Base-by-base conservation (phyloP, 2,113 vertebrate genomes). In the Ochotona curzoniae region DNA sequence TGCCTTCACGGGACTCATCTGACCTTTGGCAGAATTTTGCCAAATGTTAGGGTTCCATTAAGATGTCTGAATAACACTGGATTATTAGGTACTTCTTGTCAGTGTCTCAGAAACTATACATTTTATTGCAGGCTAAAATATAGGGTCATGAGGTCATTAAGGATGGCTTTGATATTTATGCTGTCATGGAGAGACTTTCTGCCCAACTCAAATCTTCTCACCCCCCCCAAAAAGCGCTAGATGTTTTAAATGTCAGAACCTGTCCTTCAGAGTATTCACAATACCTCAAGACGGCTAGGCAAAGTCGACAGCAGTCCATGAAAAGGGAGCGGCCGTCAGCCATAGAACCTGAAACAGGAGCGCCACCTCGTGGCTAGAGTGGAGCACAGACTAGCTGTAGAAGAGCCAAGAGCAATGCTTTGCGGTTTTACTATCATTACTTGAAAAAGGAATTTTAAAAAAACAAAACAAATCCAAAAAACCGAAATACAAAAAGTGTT, bases 341-440 rank as follows among this genome's bases (percentile, higher is more conserved):
- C 89, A 78, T 18, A 61, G 64, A 92, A 92, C 18, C 32, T 87
- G 94, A 60, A 73, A 23, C n/a, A 44, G 35, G 54, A 86, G 92
- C 30, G 75, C 89, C 88, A 0, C 85, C 95, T 92, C 70, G 91
- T 91, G 96, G 92, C 44, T 47, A 91, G 38, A 79, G 49, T 73
- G 20, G 15, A 30, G 15, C 28, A 67, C 9, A 47, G 47, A n/a
- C 5, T 70, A 51, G 30, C 5, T 60, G 76, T 17, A 23, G 12
- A 35, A n/a, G 23, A 6, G 21, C 10, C 54, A 57, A 57, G 54
- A 61, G 35, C 32, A 70, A 57, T 7, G 63, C 74, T 83, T 76
- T 85, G 49, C 4, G 26, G 28, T 74, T 79, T 67, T 8, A 47
- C 38, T 78, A 69, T 47, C 32, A 38, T 25, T 25, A 63, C 9